A percentile compares a stretch with the other conserved stretches of the same genome.
Conservation (phyloP, 1,140 invertebrate genomes). For the Varroa destructor region DNA sequence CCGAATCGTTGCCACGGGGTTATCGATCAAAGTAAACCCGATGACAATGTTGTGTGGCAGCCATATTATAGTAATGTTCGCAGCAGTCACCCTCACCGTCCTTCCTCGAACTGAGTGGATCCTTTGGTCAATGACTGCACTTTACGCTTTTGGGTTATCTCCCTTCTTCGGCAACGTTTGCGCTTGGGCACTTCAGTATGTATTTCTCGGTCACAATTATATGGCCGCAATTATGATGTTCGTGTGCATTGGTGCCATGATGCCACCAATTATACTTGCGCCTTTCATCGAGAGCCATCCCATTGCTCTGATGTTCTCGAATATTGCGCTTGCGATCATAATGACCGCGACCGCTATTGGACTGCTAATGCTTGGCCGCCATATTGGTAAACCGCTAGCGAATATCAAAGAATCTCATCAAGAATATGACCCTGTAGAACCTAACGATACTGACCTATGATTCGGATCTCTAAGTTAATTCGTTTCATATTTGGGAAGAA, state of each 20-base stretch:
- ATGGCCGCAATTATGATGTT: slow-evolving; percentile 17
- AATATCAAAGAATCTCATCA: no score
- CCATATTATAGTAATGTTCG: slow-evolving; percentile 11
- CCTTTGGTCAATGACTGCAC: slow-evolving; percentile 15
- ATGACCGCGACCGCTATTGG: background rate
- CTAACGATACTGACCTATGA: no score
- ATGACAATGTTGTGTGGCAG: background rate
- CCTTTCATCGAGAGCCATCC: slow-evolving; percentile 20
- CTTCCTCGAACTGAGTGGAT: background rate
- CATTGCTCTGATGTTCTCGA: slow-evolving; percentile 5
- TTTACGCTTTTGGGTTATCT: background rate
- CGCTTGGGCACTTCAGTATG: slow-evolving; percentile 5
- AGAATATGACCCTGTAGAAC: no score
- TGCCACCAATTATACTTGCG: background rate
- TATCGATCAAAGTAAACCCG: slow-evolving; percentile 7
- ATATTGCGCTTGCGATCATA: background rate
- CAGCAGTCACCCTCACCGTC: background rate
- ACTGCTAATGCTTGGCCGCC: background rate
- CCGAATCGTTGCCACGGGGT: background rate
- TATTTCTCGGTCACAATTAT: background rate
- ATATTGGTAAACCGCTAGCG: background rate
- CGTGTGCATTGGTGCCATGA: slow-evolving; percentile 8
- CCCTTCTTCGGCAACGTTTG: slow-evolving; percentile 25
- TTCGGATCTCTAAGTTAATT: no score
- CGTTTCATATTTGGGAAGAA: no score